Base-by-base conservation (phyloP, 2,113 vertebrate species). In the Platysteira castanea region DNA sequence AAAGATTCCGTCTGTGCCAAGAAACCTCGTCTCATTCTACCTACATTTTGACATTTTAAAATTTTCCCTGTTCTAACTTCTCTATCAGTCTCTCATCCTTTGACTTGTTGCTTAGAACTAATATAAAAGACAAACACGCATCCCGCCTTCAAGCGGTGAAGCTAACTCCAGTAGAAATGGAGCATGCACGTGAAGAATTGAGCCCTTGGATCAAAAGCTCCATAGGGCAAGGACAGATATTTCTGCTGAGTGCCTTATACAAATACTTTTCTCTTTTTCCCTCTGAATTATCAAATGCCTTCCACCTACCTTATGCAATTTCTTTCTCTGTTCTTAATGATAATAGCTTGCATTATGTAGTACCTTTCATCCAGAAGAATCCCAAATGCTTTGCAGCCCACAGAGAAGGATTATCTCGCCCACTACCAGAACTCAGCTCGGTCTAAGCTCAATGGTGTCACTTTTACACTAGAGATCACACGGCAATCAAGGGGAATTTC, bases 291-390 rank as follows among this genome's bases (percentile, higher is more conserved):
- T 61, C 95, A 95, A 94, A 91, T 84, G 85, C 71, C 59, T 96
- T 90, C 91, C 94, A 77, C 97, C 95, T 96, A 97, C 95, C 41
- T 96, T 67, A 79, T 71, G 47, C 91, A 96, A 95, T 96, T 97
- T 97, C 84, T 84, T 75, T 46, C 77, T 92, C 93, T 96, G 71
- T 75, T 97, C 64, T 89, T 95, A 92, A 94, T 76, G 94, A 97
- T 93, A 97, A 93, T 92, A 95, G 93, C 88, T 94, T 93, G 73
- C 65, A 94, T 97, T 93, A 94, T 93, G n/a, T 82, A 93, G 84
- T 70, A 95, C 90, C 74, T 96, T 95, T 97, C 94, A 95, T 94
- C 75, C 87, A 96, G 94, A 96, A 97, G 93, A 94, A 94, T 95
- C 90, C 80, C 94, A 96, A 96, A 97, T 88, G 91, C 95, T 93